Evolutionary conservation across 1,140 invertebrate genomes (phyloP).

Genomic region (Grapholita molesta): DNA sequence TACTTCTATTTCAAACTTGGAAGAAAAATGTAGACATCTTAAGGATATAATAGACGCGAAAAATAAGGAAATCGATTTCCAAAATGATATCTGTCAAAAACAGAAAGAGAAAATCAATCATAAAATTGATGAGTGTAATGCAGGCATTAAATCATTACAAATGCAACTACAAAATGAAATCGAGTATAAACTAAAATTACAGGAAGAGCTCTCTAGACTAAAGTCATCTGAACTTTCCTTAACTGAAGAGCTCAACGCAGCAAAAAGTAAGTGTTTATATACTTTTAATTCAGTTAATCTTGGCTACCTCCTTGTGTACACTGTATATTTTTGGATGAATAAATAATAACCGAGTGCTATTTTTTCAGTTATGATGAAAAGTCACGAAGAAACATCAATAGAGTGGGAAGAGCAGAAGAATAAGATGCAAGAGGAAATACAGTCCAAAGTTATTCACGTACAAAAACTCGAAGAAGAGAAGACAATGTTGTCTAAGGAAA

Average conservation of each 20-base stretch:
- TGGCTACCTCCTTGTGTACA: too few relatives aligned
- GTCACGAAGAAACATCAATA: conserved; percentile 36
- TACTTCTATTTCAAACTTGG: conserved; percentile 28
- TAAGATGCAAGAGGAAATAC: conserved; percentile 23
- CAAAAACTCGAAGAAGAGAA: conserved; percentile 35
- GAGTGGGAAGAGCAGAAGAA: conserved; percentile 31
- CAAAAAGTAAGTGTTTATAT: conserved; percentile 11
- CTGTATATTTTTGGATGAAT: too few relatives aligned
- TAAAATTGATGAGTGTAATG: conserved; percentile 46
- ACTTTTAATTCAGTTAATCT: too few relatives aligned
- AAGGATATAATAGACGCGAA: conserved; percentile 38
- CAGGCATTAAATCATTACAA: conserved; percentile 42
- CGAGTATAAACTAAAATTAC: conserved; percentile 40
- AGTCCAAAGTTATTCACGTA: conserved; percentile 23
- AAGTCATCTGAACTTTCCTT: conserved; percentile 21
- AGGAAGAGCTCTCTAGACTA: conserved; percentile 30
- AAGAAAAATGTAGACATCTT: conserved; percentile 37
- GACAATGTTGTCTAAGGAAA: conserved; percentile 23
- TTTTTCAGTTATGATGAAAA: conserved; percentile 17
- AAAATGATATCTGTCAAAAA: conserved; percentile 33
- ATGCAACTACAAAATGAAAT: conserved; percentile 53
- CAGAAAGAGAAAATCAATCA: conserved; percentile 39
- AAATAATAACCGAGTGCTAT: too few relatives aligned
- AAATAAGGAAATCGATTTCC: conserved; percentile 43
- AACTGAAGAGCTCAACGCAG: conserved; percentile 25